Evolutionary conservation across 2,113 vertebrate species (phyloP).

Genomic region (Rafetus swinhoei): DNA sequence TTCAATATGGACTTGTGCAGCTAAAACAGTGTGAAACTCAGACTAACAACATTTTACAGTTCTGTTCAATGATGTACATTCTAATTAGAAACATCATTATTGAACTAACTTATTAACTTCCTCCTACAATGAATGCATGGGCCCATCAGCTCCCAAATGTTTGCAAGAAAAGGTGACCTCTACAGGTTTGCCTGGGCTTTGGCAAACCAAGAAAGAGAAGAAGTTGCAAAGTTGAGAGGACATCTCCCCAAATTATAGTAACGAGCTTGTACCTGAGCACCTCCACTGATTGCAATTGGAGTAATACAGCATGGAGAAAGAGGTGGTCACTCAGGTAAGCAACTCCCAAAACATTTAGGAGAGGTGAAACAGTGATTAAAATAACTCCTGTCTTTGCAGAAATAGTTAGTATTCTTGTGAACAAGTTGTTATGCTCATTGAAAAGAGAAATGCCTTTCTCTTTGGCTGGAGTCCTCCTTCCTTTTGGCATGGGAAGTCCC

Average conservation of each 20-base stretch:
- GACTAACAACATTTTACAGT: not conserved
- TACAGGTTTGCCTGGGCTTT: not conserved
- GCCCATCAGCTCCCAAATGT: not conserved
- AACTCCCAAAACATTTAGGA: not conserved
- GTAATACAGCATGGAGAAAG: not conserved
- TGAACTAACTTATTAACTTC: not conserved
- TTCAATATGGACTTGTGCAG: fast-evolving
- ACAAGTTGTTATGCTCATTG: not conserved
- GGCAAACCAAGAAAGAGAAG: not conserved
- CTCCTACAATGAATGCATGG: not conserved
- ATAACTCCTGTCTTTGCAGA: not conserved
- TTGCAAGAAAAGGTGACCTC: not conserved
- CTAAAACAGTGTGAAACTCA: not conserved
- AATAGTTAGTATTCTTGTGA: not conserved
- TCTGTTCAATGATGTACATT: not conserved
- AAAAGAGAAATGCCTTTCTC: not conserved
- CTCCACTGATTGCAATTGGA: not conserved
- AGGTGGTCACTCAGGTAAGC: not conserved
- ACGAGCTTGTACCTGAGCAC: not conserved
- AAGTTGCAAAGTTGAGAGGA: not conserved
- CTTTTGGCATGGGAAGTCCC: not conserved
- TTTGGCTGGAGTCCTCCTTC: not conserved
- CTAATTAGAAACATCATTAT: not conserved
- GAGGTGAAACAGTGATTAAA: not conserved
- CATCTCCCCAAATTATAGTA: not conserved